Evolutionary conservation across 1,140 invertebrate genomes (phyloP), one percentile per base, ranked within the genome.

Genomic region (Eulimnadia texana): DNA sequence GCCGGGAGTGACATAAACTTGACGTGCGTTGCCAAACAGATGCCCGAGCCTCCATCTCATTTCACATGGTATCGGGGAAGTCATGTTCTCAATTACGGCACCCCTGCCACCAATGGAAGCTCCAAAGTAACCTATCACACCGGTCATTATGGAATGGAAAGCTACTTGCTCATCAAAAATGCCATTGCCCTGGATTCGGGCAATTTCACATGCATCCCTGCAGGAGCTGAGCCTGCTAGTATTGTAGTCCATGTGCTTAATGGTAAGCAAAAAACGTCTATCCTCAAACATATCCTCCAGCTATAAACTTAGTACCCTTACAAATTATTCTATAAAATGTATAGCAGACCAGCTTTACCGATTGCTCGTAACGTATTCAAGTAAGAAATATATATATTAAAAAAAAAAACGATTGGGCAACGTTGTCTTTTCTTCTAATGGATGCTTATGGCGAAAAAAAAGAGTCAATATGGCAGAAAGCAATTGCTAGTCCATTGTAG

Each of bases 1-100:
- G 88, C 85, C 66, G 89, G 88, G 29, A 89, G 85, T 66, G 88
- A 91, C 77, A 90, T 93, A 70, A 92, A 91, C 76, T 78, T 93
- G 67, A 92, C 88, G 55, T 92, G 90, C 74, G 79, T 88, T 63
- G 88, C 90, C 3, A 78, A 82, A 64, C 84, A 90, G 70, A 88
- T 87, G 25, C 87, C 89, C 0, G 86, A 88, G 65, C 88, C 88
- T n/a, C 89, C 89, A 47, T 82, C 82, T 67, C 91, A 89, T 74
- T 91, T 93, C 72, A 89, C 90, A 72, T 93, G 90, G 90, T 90
- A 91, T 72, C 84, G 86, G 66, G 88, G 87, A 51, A 47, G 63
- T 13, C 63, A 64, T n/a, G 58, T 63, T 42, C 63, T 66, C 52
- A 66, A 66, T 49, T 63, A 60, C 49, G 64, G 65, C 24, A 20